These are phyloP conservation scores for Tragelaphus buxtoni DNA, from an alignment of 2,113 vertebrate species.

Conservation along the genomic window DNA sequence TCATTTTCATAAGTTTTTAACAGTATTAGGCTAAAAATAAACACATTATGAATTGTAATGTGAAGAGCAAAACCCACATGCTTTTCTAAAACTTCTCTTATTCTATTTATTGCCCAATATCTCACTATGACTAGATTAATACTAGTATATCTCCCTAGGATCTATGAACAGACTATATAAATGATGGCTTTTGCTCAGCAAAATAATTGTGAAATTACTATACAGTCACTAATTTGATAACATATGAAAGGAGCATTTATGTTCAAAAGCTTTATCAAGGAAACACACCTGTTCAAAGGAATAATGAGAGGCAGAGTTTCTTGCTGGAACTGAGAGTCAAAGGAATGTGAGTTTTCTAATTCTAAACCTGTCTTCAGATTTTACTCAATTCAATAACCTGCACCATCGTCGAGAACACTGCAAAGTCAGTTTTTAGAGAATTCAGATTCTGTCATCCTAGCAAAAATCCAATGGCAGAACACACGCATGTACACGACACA, in stretches of 20 bases:
- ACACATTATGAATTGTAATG: background rate
- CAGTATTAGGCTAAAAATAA: background rate
- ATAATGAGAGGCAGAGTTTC: background rate
- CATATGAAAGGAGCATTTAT: background rate
- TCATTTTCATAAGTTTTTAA: background rate
- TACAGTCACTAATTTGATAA: background rate
- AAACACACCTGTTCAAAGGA: background rate
- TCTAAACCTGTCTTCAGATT: background rate
- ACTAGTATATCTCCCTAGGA: background rate
- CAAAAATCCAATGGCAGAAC: background rate
- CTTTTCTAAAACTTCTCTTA: constrained; percentile 17
- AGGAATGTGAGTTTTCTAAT: background rate
- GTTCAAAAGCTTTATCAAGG: background rate
- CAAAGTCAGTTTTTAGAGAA: background rate
- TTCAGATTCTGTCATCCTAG: background rate
- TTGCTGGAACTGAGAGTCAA: background rate
- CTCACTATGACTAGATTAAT: background rate
- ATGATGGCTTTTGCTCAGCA: background rate
- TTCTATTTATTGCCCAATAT: background rate
- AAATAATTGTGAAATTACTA: background rate
- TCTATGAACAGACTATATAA: background rate
- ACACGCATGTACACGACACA: background rate
- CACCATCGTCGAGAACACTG: fast-evolving
- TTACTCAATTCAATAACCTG: background rate
- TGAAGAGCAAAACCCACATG: background rate